A percentile compares a stretch with the other conserved stretches of the same genome.
These are phyloP conservation scores for Solea solea DNA, from an alignment of 2,113 vertebrate species.

Conservation along the genomic window DNA sequence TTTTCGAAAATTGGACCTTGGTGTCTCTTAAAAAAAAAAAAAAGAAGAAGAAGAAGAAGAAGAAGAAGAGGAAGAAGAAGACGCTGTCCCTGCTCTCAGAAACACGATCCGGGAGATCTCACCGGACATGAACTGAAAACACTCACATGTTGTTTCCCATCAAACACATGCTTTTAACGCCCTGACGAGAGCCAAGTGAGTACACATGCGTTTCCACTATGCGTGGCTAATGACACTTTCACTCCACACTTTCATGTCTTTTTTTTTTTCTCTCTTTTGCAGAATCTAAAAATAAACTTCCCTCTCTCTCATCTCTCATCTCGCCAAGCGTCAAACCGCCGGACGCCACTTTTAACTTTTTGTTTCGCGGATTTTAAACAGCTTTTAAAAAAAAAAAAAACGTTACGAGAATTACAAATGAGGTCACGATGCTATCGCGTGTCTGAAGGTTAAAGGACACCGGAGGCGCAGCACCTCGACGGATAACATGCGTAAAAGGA, in stretches of 20 bases:
- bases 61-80: too few relatives aligned
- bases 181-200: constrained; percentile 1
- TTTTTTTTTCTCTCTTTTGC: background rate
- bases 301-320: background rate
- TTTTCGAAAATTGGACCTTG: constrained; percentile 13
- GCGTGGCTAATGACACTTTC: constrained; percentile 26
- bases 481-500: constrained; percentile 20
- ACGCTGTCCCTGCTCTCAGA: background rate
- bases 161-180: background rate
- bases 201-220: constrained; percentile 23
- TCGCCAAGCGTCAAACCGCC: too few relatives aligned
- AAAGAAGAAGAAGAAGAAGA: background rate
- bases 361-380: too few relatives aligned
- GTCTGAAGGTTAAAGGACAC: constrained; percentile 49
- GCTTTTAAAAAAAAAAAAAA: too few relatives aligned
- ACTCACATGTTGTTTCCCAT: too few relatives aligned
- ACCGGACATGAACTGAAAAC: background rate
- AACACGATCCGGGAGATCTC: background rate
- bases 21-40: background rate
- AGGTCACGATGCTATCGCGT: constrained; percentile 23
- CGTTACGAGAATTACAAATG: too few relatives aligned
- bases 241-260: background rate
- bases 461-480: background rate
- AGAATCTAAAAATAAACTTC: constrained; percentile 5
- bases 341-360: background rate